A percentile compares a stretch with the other conserved stretches of the same genome.
These are phyloP conservation scores for Coptotermes formosanus DNA, from an alignment of 1,140 invertebrate species.

Conservation along the genomic window DNA sequence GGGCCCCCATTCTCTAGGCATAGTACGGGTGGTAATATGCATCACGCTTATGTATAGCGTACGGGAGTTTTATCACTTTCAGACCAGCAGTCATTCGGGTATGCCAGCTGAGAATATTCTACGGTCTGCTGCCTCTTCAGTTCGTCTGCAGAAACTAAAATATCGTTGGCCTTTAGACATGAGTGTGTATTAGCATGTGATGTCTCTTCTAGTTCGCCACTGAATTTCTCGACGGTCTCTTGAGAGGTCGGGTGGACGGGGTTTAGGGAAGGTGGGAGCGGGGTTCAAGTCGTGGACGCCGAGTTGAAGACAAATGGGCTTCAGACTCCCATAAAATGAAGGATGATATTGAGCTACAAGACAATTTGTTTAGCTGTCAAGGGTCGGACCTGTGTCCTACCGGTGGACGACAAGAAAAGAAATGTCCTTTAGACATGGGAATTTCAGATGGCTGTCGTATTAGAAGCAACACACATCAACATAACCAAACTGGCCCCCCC, in stretches of 20 bases:
- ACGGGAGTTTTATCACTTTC: no score
- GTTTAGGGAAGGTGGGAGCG: neutral
- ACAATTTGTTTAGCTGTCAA: constrained; percentile 16
- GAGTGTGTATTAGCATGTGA: neutral
- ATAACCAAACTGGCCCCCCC: neutral
- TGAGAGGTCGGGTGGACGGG: neutral
- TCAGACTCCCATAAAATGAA: neutral
- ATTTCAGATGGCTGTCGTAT: constrained; percentile 11
- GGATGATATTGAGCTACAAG: constrained; percentile 18
- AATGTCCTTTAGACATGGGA: constrained; percentile 2
- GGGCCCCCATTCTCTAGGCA: no score
- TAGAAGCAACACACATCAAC: constrained; percentile 3
- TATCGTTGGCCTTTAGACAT: no score
- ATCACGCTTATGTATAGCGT: no score
- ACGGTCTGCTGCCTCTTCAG: no score
- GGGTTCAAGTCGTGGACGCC: neutral
- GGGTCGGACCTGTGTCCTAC: constrained; percentile 11
- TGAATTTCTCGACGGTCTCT: neutral
- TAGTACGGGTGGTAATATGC: no score
- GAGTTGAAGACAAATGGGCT: neutral
- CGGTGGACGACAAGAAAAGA: constrained; percentile 10
- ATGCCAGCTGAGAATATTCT: no score
- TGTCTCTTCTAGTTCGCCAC: neutral
- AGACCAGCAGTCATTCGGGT: no score
- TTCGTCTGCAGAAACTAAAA: no score